Evolutionary conservation across 1,140 invertebrate genomes (phyloP).

Genomic region (Heliconius himera): DNA sequence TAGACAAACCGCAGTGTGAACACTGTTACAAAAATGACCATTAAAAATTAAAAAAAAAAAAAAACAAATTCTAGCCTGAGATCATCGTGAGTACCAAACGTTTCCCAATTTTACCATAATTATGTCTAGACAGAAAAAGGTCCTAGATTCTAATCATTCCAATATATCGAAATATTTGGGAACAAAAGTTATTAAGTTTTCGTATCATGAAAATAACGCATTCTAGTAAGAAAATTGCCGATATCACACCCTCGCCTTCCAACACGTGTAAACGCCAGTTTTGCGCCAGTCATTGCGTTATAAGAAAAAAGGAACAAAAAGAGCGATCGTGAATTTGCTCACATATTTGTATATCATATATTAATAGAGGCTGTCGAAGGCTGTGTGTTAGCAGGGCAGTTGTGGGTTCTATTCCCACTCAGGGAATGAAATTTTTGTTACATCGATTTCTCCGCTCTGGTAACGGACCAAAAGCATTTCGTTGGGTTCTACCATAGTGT

Average conservation of each 20-base stretch:
- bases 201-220: neutral
- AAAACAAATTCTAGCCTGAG: too few species aligned
- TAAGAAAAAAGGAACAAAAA: neutral
- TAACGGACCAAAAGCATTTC: neutral
- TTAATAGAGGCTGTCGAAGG: neutral
- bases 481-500: neutral
- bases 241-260: constrained; percentile 6
- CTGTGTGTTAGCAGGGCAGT: neutral
- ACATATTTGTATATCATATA: neutral
- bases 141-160: too few species aligned
- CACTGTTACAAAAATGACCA: too few species aligned
- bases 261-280: constrained; percentile 2
- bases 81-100: too few species aligned
- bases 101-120: too few species aligned
- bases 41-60: too few species aligned
- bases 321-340: neutral
- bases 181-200: neutral
- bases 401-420: neutral
- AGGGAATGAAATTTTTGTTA: neutral
- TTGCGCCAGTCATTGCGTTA: constrained; percentile 8
- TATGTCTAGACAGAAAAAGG: too few species aligned
- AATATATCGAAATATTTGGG: neutral
- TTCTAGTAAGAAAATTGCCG: neutral
- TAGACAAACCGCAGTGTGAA: too few species aligned
- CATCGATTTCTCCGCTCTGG: neutral